Conservation (phyloP, 2,888 invertebrate species). For the Lumbricus terrestris region DNA sequence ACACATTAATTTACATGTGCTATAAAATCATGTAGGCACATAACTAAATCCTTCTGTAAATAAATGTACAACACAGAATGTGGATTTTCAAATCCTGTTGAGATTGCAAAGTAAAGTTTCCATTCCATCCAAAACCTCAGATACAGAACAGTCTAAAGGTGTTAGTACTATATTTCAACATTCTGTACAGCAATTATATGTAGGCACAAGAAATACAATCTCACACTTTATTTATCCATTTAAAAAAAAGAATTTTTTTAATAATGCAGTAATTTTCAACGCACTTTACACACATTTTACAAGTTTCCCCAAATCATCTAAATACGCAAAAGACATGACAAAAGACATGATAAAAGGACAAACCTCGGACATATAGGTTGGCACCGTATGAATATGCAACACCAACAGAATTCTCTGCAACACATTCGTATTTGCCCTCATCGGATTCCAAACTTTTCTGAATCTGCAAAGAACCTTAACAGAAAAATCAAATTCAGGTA, state of each 20-base stretch:
- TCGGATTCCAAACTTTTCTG: slow-evolving; percentile 85
- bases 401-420: slow-evolving; percentile 87
- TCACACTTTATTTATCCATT: background rate
- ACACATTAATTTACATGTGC: too few relatives aligned
- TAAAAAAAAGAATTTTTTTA: background rate
- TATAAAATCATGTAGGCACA: too few relatives aligned
- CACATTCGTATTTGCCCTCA: slow-evolving; percentile 93
- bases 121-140: background rate
- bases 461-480: slow-evolving; percentile 80
- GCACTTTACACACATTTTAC: background rate
- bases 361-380: slow-evolving; percentile 89
- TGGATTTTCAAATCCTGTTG: too few relatives aligned
- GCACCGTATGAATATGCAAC: slow-evolving; percentile 86
- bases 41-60: too few relatives aligned
- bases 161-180: background rate
- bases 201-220: background rate
- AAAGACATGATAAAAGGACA: slow-evolving; percentile 41
- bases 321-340: too few relatives aligned
- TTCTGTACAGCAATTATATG: background rate
- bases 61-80: too few relatives aligned
- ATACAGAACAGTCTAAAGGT: background rate
- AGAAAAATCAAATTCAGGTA: background rate
- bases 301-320: background rate
- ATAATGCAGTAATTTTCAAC: background rate
- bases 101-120: background rate